Conservation (phyloP, 2,888 invertebrate species). For the Hermaeophaga mercurialis region DNA sequence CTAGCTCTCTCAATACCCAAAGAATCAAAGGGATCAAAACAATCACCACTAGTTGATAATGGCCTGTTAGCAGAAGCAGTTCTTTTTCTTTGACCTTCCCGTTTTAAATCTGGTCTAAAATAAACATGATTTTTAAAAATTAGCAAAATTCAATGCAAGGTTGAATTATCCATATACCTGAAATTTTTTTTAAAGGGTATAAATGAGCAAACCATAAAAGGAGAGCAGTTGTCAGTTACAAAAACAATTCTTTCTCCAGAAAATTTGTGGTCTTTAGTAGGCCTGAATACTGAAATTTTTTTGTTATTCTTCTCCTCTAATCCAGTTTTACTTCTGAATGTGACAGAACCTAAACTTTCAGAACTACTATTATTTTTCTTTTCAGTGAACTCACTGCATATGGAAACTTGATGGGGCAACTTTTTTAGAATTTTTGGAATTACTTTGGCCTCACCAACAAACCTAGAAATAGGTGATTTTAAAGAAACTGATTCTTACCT, state of each 20-base stretch:
- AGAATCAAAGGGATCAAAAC: slow-evolving; percentile 83
- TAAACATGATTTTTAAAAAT: not conserved
- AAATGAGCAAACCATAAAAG: slow-evolving; percentile 85
- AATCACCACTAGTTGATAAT: slow-evolving; percentile 81
- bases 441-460: slow-evolving; percentile 39
- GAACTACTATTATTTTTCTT: slow-evolving; percentile 69
- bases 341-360: slow-evolving; percentile 67
- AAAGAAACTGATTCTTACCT: too few species aligned
- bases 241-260: slow-evolving; percentile 83
- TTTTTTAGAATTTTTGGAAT: slow-evolving; percentile 45
- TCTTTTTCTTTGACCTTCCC: slow-evolving; percentile 67
- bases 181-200: slow-evolving; percentile 70
- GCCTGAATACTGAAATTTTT: slow-evolving; percentile 65
- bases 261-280: slow-evolving; percentile 70
- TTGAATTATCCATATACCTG: not conserved
- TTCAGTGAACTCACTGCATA: slow-evolving; percentile 57
- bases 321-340: slow-evolving; percentile 45
- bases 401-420: slow-evolving; percentile 59
- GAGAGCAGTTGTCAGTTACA: slow-evolving; percentile 76
- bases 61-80: slow-evolving; percentile 84
- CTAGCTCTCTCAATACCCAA: slow-evolving; percentile 80
- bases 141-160: not conserved
- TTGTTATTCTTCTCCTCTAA: slow-evolving; percentile 61
- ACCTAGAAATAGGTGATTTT: slow-evolving; percentile 46
- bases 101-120: slow-evolving; percentile 7